Evolutionary conservation across 2,888 invertebrate species (phyloP), one percentile per base, ranked within the genome.

Genomic region (Agrochola lychnidis): DNA sequence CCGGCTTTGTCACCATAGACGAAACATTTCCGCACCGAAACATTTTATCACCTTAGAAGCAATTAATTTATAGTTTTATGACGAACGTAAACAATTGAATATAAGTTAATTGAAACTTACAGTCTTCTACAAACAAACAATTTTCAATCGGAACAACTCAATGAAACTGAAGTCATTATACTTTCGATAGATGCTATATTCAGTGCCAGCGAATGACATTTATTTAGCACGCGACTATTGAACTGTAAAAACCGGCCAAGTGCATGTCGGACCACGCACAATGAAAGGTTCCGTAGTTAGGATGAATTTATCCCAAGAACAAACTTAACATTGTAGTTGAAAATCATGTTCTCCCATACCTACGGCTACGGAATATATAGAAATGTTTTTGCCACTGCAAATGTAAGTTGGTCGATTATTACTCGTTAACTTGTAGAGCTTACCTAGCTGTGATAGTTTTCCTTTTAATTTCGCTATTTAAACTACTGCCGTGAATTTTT

Each of bases 201-300:
- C 63, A 61, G 51, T 70, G 73, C 72, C 63, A 83, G 74, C 74
- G 71, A 83, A 74, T 78, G 62, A 73, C 73, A 82, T 59, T n/a
- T 40, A 76, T 80, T 78, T 79, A 70, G 72, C 77, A 70, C 76
- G 69, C 59, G 59, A 63, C 48, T 81, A 30, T 57, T 75, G 64
- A 73, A 70, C 64, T 67, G 63, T 67, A 61, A 57, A 73, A 45
- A 45, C 45, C 45, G 45, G 45, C 14, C 45, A 45, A 45, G 14
- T 45, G 45, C 45, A 4, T 45, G 14, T 14, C 14, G 5, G 4
- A 14, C 12, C 45, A 45, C 45, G 4, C 45, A 45, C 45, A 45
- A 45, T 14, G 45, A 14, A 45, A 14, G 45, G 45, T 45, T 45
- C 45, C 14, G 45, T 45, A 45, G 45, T 45, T 45, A 14, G 45